A percentile compares a stretch with the other conserved stretches of the same genome.
These are phyloP conservation scores for Rhinolophus sinicus DNA, from an alignment of 2,113 vertebrate species.

Conservation along the genomic window DNA sequence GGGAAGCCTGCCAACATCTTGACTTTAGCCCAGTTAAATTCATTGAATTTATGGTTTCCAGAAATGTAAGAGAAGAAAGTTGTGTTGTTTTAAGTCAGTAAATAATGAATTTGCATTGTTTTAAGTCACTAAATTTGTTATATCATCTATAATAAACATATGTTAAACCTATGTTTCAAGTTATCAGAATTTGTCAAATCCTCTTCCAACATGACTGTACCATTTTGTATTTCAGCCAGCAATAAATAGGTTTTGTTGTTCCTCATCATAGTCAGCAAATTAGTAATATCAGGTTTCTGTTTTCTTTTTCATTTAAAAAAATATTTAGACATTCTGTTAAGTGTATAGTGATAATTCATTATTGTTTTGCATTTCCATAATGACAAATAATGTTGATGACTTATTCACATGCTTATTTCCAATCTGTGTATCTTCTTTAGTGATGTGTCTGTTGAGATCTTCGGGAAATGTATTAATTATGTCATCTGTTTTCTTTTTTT, in stretches of 20 bases:
- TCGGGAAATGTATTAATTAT: neutral
- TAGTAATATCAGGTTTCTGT: neutral
- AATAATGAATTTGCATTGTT: neutral
- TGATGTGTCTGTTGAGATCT: neutral
- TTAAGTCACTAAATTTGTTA: neutral
- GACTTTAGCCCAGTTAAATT: neutral
- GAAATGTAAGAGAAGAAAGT: neutral
- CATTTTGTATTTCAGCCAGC: neutral
- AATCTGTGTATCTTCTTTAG: no score
- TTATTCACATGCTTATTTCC: neutral
- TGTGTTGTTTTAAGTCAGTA: neutral
- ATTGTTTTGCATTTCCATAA: neutral
- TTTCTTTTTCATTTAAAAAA: no score
- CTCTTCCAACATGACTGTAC: neutral
- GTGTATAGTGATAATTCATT: neutral
- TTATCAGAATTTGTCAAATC: neutral
- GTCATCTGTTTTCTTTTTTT: neutral
- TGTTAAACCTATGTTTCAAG: neutral
- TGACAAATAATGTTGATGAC: neutral
- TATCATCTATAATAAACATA: neutral
- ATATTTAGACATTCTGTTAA: neutral
- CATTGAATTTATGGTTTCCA: neutral
- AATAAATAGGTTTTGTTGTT: neutral
- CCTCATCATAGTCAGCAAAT: neutral
- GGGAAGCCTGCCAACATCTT: neutral